Evolutionary conservation across 2,797 vertebrate genomes (phyloP), one percentile per base, ranked within the genome.

Genomic region (Anomalospiza imberbis): DNA sequence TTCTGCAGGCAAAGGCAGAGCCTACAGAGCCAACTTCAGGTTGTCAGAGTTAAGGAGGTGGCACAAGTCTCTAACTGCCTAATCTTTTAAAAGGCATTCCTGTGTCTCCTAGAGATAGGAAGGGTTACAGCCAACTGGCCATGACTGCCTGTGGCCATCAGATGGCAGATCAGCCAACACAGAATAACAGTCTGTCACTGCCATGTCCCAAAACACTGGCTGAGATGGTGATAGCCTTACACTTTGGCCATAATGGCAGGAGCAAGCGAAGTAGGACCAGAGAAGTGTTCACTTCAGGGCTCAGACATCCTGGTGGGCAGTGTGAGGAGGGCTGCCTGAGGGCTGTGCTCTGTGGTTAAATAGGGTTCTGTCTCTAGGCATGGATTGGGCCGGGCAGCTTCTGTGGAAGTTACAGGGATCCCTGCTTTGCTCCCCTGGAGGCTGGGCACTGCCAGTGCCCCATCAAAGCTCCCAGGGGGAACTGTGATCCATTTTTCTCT

Each of bases 121-220:
- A 16, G 40, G 44, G 10, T 66, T 70, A 10, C 20, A 70, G 63
- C n/a, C 63, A 73, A 2, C n/a, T 68, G 91, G 50, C 89, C 26
- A 1, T 66, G 68, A 54, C 77, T 32, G 51, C 25, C 74, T 67
- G 60, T 66, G 42, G 42, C 81, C 81, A 79, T 92, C 75, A 91
- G 47, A 57, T 65, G 57, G 89, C 89, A 89, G 84, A 91, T 78
- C 51, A 87, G 21, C 62, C 77, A 79, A 32, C 15, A 16, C 20
- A 44, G 81, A 85, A 34, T 13, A n/a, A 60, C 50, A 26, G 38
- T 38, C 60, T 76, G 63, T 61, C 47, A 25, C 34, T 61, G 34
- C 31, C 19, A 1, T 1, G 20, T 87, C 67, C 70, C 40, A 32
- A 15, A 88, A 51, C 42, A 29, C 34, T 18, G 31, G 12, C 51